Base-by-base conservation (phyloP, 1,140 invertebrate genomes). In the Ectropis grisescens region DNA sequence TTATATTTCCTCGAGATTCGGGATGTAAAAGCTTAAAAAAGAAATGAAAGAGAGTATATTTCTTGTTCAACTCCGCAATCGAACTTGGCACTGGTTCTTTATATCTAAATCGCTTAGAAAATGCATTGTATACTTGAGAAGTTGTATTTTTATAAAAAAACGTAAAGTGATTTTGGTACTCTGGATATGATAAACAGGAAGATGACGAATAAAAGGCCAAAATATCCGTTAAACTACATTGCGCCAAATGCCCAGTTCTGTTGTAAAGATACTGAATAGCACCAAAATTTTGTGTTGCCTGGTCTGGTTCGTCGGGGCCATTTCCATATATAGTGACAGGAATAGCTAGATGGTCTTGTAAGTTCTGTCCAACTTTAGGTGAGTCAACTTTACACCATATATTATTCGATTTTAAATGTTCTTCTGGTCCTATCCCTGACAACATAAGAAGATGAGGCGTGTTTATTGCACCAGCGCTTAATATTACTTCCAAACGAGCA, bases 311-410 rank as follows among this genome's bases (percentile, higher is more conserved):
- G 10, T 10, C 10, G 5, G 36, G 37, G 15, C 42, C 23, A 28
- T 54, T 39, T 10, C 42, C 42, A 31, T 40, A 53, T 29, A 59
- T 48, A 12, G 39, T 26, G 2, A 65, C 29, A 12, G 51, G 49
- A 7, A 57, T 29, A 12, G n/a, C 16, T 19, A 43, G 13, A 19
- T 89, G 86, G 50, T 88, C 87, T 44, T 88, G 85, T 0, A 92
- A 78, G 64, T 92, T 91, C 13, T 85, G 52, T 0, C 91, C 91
- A 1, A 92, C 91, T 12, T 87, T 46, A 11, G 47, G 84, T 4
- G 89, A 69, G 49, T 90, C 84, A 10, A 68, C 37, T 1, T 83
- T 50, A 0, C 84, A 47, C 0, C 56, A 29, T 5, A 88, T 83
- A 11, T 59, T 64, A 5, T 71, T 36, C 6, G 50, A 42, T 41